Percentiles rank a stretch among this genome's conserved stretches.
These are phyloP conservation scores for Plecturocebus donacophilus DNA, from an alignment of 2,113 vertebrate genomes.

Conservation along the genomic window DNA sequence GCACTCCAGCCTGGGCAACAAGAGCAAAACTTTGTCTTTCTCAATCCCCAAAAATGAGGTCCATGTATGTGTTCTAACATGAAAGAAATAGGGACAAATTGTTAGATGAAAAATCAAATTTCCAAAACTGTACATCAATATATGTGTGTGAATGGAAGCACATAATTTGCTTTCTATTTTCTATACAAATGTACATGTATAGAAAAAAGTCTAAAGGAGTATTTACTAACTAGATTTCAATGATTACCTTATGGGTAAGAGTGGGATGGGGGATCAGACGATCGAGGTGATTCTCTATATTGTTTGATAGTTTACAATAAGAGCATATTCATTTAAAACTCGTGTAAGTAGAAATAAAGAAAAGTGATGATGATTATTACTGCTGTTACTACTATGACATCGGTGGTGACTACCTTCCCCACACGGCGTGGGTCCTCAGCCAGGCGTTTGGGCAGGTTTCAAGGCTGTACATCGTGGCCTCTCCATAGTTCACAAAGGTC, in stretches of 20 bases:
- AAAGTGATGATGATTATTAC: accelerated
- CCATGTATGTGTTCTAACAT: background rate
- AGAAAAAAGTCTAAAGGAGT: background rate
- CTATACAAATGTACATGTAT: background rate
- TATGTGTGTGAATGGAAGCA: background rate
- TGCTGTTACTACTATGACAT: accelerated
- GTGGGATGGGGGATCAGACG: background rate
- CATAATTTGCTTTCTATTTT: background rate
- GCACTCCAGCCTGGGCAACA: background rate
- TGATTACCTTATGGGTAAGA: background rate
- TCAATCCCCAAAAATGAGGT: background rate
- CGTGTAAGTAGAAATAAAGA: background rate
- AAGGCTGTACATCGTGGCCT: slow-evolving; percentile 89
- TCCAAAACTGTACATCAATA: background rate
- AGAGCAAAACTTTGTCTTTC: background rate
- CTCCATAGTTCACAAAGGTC: slow-evolving; percentile 92
- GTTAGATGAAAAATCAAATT: background rate
- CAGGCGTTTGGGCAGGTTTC: slow-evolving; percentile 87
- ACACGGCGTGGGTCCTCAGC: slow-evolving; percentile 88
- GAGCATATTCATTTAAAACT: background rate
- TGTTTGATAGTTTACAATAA: background rate
- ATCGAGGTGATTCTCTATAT: background rate
- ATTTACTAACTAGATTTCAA: background rate
- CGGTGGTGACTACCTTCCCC: slow-evolving; percentile 90
- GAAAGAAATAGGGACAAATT: background rate